These are phyloP conservation scores for Tiaroga cobitis DNA, from an alignment of 2,797 vertebrate genomes.

Conservation along the genomic window DNA sequence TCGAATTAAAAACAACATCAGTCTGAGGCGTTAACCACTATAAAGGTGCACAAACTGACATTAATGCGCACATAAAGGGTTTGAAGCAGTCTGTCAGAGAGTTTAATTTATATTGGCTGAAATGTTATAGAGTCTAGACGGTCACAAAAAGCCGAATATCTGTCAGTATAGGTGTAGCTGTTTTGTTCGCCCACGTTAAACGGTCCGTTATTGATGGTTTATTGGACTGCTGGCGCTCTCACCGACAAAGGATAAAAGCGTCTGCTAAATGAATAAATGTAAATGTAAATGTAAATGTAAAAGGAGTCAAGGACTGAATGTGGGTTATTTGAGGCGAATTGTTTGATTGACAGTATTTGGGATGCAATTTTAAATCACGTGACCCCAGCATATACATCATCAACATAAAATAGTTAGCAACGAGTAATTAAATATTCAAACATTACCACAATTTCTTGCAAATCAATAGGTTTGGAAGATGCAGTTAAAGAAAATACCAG, in stretches of 20 bases:
- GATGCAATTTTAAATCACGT: constrained; percentile 58
- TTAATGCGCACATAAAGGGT: neutral
- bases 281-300: too few relatives aligned
- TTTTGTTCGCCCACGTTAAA: constrained; percentile 19
- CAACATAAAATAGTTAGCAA: constrained; percentile 80
- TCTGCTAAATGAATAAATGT: too few relatives aligned
- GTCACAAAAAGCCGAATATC: neutral
- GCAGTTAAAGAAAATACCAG: constrained; percentile 54
- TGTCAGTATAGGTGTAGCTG: neutral
- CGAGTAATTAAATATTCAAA: constrained; percentile 79
- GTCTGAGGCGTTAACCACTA: neutral
- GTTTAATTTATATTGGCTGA: neutral
- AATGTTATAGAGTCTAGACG: neutral
- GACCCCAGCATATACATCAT: constrained; percentile 73
- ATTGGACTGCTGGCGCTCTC: constrained; percentile 17
- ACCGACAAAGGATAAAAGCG: too few relatives aligned
- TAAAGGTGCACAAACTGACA: neutral
- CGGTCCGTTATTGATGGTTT: constrained; percentile 43
- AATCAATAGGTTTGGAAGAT: constrained; percentile 15
- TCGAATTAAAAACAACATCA: neutral
- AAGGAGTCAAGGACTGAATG: too few relatives aligned
- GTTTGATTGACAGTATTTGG: constrained; percentile 34
- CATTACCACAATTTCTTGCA: constrained; percentile 47
- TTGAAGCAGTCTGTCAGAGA: neutral
- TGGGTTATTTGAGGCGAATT: constrained; percentile 56